Base-by-base conservation (phyloP, 2,113 vertebrate genomes). In the Felis chaus region DNA sequence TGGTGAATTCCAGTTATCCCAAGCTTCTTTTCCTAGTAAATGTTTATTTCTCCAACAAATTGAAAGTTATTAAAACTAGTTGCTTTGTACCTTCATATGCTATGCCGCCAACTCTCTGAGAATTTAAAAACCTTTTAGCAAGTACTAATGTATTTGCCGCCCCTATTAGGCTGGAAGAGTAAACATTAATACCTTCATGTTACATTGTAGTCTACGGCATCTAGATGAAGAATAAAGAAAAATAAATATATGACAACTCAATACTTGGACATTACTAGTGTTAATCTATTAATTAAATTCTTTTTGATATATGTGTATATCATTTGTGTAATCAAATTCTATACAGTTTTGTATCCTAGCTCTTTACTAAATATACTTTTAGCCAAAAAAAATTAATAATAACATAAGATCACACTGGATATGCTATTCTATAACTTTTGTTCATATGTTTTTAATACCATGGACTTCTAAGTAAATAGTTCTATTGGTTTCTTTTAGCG, bases 161-260 rank as follows among this genome's bases (percentile, higher is more conserved):
- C 11, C 14, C 65, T 92, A 11, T 92, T 76, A 81, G 31, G 13
- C 73, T 88, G 82, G 45, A 94, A 83, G 5, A 87, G 29, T 79
- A 94, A 97, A 90, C 90, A 87, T 61, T 90, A 73, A 39, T 66
- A 41, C 4, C 18, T 92, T 95, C 12, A 25, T 83, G 85, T 96
- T 95, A 66, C 12, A 94, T 92, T 96, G 57, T 71, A 89, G 48
- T 31, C 9, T 33, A 39, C 13, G 57, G 23, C 19, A 95, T 86
- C 55, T 57, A 25, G 57, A 55, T 83, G 48, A 94, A 80, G 13
- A 83, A 1, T 74, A 73, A 93, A 89, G 9, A 71, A 50, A 87
- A 97, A 96, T 81, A 76, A 89, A 76, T 36, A 63, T 61, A 65
- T 89, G n/a, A 10, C 10, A 80, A 85, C 25, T 29, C 11, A 83